Percentiles rank a stretch among this genome's conserved stretches.
phyloP scores from a whole-genome alignment of 2,797 vertebrate species.

The Manis javanica region DNA sequence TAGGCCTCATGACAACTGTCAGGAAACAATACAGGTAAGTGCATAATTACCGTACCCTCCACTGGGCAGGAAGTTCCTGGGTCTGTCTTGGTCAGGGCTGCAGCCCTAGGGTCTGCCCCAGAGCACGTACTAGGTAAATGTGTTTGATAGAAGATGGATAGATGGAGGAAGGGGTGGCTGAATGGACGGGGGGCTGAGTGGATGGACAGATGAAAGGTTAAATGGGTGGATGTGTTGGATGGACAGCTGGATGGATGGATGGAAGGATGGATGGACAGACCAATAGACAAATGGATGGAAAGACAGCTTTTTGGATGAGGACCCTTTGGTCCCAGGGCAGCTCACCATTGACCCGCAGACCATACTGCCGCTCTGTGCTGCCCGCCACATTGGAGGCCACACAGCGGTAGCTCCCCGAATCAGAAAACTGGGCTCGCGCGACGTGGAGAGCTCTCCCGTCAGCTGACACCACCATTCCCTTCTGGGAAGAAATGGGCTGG shows the following conservation, averaged over 20 bases:
- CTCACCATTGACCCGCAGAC: conserved; percentile 86
- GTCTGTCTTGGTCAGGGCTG: background rate
- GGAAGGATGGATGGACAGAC: background rate
- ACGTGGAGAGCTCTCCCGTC: conserved; percentile 81
- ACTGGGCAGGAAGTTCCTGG: background rate
- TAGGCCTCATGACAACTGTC: background rate
- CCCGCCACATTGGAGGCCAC: conserved; percentile 84
- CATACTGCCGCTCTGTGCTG: conserved; percentile 76
- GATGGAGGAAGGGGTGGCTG: background rate
- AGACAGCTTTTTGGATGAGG: accelerated
- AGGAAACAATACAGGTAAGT: background rate
- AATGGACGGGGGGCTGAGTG: too few species aligned
- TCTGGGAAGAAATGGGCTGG: conserved; percentile 50
- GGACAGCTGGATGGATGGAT: too few species aligned
- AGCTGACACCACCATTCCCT: conserved; percentile 7
- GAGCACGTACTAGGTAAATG: too few species aligned
- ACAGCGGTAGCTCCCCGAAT: conserved; percentile 84
- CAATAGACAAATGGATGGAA: background rate
- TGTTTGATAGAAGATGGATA: background rate
- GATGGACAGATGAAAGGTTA: too few species aligned
- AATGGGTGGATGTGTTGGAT: background rate
- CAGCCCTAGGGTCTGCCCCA: background rate
- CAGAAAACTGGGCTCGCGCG: background rate
- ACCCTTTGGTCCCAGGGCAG: accelerated
- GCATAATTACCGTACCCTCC: background rate